Evolutionary conservation across 2,888 invertebrate genomes (phyloP), one percentile per base, ranked within the genome.

Genomic region (Polietes domitor): DNA sequence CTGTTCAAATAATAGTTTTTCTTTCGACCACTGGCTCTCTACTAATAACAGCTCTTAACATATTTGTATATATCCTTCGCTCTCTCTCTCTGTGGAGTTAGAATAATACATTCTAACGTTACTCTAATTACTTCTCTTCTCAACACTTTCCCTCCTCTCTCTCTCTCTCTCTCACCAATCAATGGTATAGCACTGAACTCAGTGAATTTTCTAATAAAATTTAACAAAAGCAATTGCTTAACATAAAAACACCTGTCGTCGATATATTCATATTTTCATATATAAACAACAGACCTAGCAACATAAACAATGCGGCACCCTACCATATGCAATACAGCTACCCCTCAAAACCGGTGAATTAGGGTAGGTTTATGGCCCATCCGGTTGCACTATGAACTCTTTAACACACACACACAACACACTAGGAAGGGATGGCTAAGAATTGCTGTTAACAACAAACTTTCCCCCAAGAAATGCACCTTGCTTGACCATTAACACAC

Each of bases 401-500:
- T 17, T 70, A 41, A 15, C 70, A 26, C 43, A 12, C 15, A 12
- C n/a, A 37, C 37, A 1, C 19, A n/a, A 15, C 47, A 15, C 47
- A 12, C 24, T 4, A n/a, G 5, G 2, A 26, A 41, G 58, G 55
- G 73, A 24, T 73, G 53, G 37, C 37, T 73, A 55, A 37, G 2
- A 17, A 37, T 17, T 55, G 32, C 24, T 55, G 55, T 41, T 73
- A n/a, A 41, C 28, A 74, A 41, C 28, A 74, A 74, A 71, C 12
- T 12, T 61, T n/a, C 41, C 19, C 5, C 12, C 17, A 77, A 47
- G 70, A 77, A 75, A 80, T 80, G 74, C 77, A 84, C 78, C 84
- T 84, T 81, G 81, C 76, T 83, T 84, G 84, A 84, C 84, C 84
- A 84, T 68, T 63, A 28, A 50, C 41, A 68, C 28, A 61, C 61